Evolutionary conservation across 2,888 invertebrate genomes (phyloP).

Genomic region (Kuschelorhynchus macadamiae): DNA sequence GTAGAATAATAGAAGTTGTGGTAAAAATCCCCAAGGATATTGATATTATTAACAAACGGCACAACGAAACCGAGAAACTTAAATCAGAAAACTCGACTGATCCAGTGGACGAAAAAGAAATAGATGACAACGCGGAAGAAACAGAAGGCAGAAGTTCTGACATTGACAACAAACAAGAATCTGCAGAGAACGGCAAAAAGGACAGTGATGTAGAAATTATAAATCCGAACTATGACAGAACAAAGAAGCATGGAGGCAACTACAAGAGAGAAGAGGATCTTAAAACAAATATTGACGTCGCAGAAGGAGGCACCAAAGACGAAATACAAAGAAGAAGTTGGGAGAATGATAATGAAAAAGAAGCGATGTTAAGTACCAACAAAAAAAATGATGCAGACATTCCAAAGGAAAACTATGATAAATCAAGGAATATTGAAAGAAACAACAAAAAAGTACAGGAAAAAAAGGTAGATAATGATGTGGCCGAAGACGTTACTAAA

Average conservation of each 20-base stretch:
- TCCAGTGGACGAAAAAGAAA: too few species aligned
- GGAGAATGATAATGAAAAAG: slow-evolving; percentile 1
- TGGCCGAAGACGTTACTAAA: background rate
- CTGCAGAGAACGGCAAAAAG: too few species aligned
- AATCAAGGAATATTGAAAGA: slow-evolving; percentile 38
- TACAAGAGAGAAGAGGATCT: background rate
- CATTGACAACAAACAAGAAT: too few species aligned
- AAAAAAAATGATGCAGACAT: slow-evolving; percentile 32
- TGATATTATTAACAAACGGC: too few species aligned
- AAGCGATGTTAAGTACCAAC: background rate
- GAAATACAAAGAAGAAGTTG: background rate
- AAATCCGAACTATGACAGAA: slow-evolving; percentile 25
- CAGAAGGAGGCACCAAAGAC: slow-evolving; percentile 7
- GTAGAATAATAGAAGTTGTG: too few species aligned
- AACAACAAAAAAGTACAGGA: slow-evolving; percentile 29
- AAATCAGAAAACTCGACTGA: too few species aligned
- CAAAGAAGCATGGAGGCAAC: background rate
- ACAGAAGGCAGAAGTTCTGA: too few species aligned
- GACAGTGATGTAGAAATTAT: too few species aligned
- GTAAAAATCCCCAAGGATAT: too few species aligned
- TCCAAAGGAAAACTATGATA: slow-evolving; percentile 52
- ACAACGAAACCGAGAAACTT: too few species aligned
- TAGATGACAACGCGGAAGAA: too few species aligned
- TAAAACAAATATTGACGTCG: slow-evolving; percentile 24
- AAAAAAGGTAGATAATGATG: background rate